Base-by-base conservation (phyloP, 2,113 vertebrate genomes). In the Aegotheles bennettii region DNA sequence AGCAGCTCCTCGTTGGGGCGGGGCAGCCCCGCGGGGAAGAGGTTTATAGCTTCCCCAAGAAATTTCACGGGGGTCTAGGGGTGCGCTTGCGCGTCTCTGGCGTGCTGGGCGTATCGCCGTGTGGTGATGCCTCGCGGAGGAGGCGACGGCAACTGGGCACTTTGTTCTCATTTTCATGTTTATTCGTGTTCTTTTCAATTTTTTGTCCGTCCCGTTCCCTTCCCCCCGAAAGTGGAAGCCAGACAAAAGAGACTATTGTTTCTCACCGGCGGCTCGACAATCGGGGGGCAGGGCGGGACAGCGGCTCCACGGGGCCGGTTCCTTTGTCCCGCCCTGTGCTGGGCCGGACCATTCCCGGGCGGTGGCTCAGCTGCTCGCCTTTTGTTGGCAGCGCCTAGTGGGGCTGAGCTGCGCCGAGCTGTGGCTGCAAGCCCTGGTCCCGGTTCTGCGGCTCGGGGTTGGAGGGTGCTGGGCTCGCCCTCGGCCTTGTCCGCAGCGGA, bases 141-240 rank as follows among this genome's bases (percentile, higher is more conserved):
- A n/a, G 33, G 33, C 18, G 63, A 42, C n/a, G 50, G 17, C 50
- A 29, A 60, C 79, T 97, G 97, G 96, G 96, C 97, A 98, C 98
- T 99, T 99, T 98, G 98, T 99, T 99, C 98, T 98, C 97, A 95
- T 98, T 98, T 98, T 98, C 96, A 94, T 98, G 96, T 98, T 98
- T 98, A 96, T 98, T 98, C 98, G 98, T 97, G 98, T 98, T 98
- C 63, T 98, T 97, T 98, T 98, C 48, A 26, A 28, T 68, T 93
- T 69, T 63, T 29, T 64, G 28, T 29, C 15, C 21, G 47, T 13
- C 48, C 24, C 47, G 18, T 51, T n/a, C 23, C 31, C 26, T 24
- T 23, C 28, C 51, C 98, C 97, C 98, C 97, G 15, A 98, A 98
- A 90, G 89, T 87, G 97, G 97, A 97, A 98, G 96, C 95, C 97